Percentiles rank a stretch among this genome's conserved stretches.
Evolutionary conservation across 92 coral and sea anemone species (phyloP).

Genomic region (Pocillopora meandrina): DNA sequence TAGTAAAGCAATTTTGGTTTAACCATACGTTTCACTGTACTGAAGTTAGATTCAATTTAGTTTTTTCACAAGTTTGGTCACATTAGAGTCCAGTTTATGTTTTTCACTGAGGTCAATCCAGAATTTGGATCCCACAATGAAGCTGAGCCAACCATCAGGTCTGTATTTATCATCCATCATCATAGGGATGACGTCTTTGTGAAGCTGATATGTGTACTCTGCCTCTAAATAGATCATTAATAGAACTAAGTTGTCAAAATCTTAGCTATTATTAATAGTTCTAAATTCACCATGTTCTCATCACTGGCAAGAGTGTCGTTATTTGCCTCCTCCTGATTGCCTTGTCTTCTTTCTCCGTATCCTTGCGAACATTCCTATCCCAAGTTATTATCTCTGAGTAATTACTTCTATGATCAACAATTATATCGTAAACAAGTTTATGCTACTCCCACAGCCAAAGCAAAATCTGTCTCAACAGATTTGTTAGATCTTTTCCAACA

Average conservation of each 20-base stretch:
- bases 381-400: slow-evolving; percentile 37
- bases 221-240: slow-evolving; percentile 54
- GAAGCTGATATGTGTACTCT: slow-evolving; percentile 78
- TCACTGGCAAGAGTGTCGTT: background rate
- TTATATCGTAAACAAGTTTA: slow-evolving; percentile 34
- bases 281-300: background rate
- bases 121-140: slow-evolving; percentile 82
- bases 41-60: slow-evolving; percentile 25
- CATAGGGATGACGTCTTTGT: slow-evolving; percentile 68
- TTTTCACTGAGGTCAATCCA: slow-evolving; percentile 81
- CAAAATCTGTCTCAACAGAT: slow-evolving; percentile 16
- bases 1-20: background rate
- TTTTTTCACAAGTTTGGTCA: slow-evolving; percentile 62
- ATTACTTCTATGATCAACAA: slow-evolving; percentile 7
- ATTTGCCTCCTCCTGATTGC: background rate
- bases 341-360: background rate
- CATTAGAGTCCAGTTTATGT: slow-evolving; percentile 47
- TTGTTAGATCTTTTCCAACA: background rate
- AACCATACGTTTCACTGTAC: slow-evolving; percentile 21
- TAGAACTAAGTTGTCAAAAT: no score
- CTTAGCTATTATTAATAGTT: no score
- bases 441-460: slow-evolving; percentile 30
- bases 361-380: slow-evolving; percentile 12
- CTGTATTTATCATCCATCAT: no score
- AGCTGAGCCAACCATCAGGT: slow-evolving; percentile 87